Evolutionary conservation across 2,797 vertebrate genomes (phyloP).

Genomic region (Phoxinus dragarum): DNA sequence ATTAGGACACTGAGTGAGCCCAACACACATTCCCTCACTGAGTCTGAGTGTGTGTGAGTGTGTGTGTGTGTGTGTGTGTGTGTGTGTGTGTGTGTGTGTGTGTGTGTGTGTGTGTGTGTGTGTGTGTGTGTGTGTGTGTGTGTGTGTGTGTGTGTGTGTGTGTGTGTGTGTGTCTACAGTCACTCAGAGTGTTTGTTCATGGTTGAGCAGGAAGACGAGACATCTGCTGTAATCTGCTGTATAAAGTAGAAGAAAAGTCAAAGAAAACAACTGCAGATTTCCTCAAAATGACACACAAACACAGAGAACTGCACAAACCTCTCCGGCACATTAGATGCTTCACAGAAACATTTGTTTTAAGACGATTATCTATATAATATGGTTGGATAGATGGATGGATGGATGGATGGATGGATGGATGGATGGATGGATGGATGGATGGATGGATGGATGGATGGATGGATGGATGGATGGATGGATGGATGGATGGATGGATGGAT

Average conservation of each 20-base stretch:
- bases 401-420: no score
- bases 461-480: background rate
- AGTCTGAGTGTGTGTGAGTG: background rate
- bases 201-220: background rate
- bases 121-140: background rate
- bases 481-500: background rate
- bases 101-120: conserved; percentile 1
- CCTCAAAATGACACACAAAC: background rate
- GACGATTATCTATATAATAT: background rate
- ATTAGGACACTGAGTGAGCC: background rate
- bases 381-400: background rate
- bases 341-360: background rate
- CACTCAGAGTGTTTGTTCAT: conserved; percentile 15
- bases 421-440: background rate
- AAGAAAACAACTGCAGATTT: background rate
- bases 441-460: no score
- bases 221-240: conserved; percentile 3
- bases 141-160: background rate
- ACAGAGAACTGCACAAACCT: background rate
- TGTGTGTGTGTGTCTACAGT: conserved; percentile 6
- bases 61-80: conserved; percentile 7
- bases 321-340: background rate
- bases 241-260: background rate
- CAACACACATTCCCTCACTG: conserved; percentile 14
- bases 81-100: background rate